These are phyloP conservation scores for Eristalinus aeneus DNA, from an alignment of 2,888 invertebrate genomes.

Conservation along the genomic window DNA sequence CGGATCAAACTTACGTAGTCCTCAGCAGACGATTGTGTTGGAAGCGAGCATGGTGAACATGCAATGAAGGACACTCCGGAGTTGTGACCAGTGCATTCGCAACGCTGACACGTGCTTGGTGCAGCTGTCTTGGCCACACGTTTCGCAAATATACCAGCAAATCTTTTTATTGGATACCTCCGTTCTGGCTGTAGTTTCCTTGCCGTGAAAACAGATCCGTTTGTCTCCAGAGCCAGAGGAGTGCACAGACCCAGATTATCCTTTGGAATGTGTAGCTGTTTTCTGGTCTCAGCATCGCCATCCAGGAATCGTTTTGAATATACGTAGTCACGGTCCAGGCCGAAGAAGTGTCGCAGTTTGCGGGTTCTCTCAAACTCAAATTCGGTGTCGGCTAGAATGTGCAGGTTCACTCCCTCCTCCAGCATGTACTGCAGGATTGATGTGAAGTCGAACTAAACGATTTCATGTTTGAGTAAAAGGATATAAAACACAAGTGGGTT, in stretches of 20 bases:
- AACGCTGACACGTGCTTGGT: conserved; percentile 84
- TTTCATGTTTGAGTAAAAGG: not conserved
- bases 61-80: conserved; percentile 85
- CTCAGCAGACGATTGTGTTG: conserved; percentile 74
- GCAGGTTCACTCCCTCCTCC: conserved; percentile 90
- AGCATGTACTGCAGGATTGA: conserved; percentile 90
- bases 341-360: conserved; percentile 88
- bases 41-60: conserved; percentile 83
- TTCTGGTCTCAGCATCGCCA: conserved; percentile 87
- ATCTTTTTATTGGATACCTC: conserved; percentile 83
- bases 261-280: conserved; percentile 89
- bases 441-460: conserved; percentile 88
- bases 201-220: conserved; percentile 86
- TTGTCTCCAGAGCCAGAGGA: conserved; percentile 91
- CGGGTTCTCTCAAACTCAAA: conserved; percentile 88
- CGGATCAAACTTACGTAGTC: conserved; percentile 76
- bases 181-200: conserved; percentile 83
- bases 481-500: not conserved
- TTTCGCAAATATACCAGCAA: conserved; percentile 85
- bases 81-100: conserved; percentile 86
- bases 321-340: conserved; percentile 88
- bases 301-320: conserved; percentile 90
- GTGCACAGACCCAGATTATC: conserved; percentile 89
- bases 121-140: conserved; percentile 84
- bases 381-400: conserved; percentile 91